These are phyloP conservation scores for Eulithis prunata DNA, from an alignment of 2,888 invertebrate species.

Conservation along the genomic window DNA sequence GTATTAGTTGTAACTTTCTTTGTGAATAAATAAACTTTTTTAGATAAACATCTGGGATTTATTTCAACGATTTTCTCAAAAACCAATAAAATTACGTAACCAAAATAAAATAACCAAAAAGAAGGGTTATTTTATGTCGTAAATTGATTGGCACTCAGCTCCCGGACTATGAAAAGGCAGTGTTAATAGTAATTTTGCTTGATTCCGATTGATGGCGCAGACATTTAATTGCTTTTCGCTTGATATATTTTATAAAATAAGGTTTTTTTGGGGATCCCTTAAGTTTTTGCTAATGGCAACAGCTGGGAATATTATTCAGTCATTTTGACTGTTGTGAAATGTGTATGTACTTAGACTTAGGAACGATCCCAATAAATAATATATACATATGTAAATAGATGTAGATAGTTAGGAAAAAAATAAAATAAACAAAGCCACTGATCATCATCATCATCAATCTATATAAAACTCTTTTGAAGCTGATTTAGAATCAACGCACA, in stretches of 20 bases:
- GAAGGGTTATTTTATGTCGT: conserved; percentile 11
- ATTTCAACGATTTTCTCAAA: neutral
- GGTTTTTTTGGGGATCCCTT: conserved; percentile 41
- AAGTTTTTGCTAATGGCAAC: neutral
- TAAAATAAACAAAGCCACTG: no score
- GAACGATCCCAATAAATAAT: no score
- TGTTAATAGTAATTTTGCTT: conserved; percentile 60
- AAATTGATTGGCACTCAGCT: conserved; percentile 36
- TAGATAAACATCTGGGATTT: no score
- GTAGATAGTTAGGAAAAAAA: no score
- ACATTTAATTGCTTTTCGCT: conserved; percentile 65
- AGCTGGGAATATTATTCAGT: neutral
- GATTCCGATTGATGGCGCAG: conserved; percentile 65
- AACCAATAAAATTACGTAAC: neutral
- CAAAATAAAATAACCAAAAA: conserved; percentile 7
- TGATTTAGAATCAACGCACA: no score
- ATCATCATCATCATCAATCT: no score
- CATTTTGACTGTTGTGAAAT: no score
- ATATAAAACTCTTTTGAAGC: no score
- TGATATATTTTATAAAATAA: conserved; percentile 51
- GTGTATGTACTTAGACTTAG: no score
- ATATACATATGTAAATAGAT: no score
- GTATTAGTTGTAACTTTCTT: no score
- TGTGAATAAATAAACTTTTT: no score
- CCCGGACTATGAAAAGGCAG: conserved; percentile 46